Evolutionary conservation across 2,113 vertebrate genomes (phyloP), one percentile per base, ranked within the genome.

Genomic region (Plecturocebus donacophilus): DNA sequence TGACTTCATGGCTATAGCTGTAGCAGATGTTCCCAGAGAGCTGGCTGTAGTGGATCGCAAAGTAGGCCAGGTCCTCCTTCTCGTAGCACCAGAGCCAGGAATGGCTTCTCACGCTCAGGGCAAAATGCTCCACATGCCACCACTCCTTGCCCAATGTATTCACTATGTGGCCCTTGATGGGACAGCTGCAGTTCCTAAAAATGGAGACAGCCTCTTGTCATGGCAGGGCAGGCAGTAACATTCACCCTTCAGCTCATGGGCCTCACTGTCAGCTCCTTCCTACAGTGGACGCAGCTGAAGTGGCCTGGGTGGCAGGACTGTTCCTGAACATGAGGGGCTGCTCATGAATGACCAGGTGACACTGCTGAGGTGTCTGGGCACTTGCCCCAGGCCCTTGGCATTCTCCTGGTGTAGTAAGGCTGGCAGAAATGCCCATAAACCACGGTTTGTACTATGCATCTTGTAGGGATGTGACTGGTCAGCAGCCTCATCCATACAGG

Each of bases 21-120:
- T 99, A 99, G 98, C 99, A 99, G 89, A 99, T 99, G 32, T 99
- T 99, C 95, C 99, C 99, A 93, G 99, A 99, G 93, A 99, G 99
- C 99, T 99, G 99, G 95, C 98, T 99, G 95, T 99, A 99, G 71
- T 99, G 99, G 87, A 98, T 99, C 96, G 99, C 99, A 73, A 99
- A 99, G 90, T 99, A 99, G 70, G 99, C 98, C 97, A 99, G 97
- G 38, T 99, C 98, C 90, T 99, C 99, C 91, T 98, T 99, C 97
- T 99, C 98, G 16, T 98, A 99, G 90, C 99, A 99, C 8, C 98
- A 98, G 64, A 99, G 99, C 3, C 97, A 99, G 94, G 96, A 99
- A 99, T 0, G 99, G 99, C 87, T 99, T 99, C 98, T 99, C 99
- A 93, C 99, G 99, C 97, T 99, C 99, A 97, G 99, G 98, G 70